These are phyloP conservation scores for Bryconaethiops microstoma DNA, from an alignment of 2,797 vertebrate genomes.

Conservation along the genomic window DNA sequence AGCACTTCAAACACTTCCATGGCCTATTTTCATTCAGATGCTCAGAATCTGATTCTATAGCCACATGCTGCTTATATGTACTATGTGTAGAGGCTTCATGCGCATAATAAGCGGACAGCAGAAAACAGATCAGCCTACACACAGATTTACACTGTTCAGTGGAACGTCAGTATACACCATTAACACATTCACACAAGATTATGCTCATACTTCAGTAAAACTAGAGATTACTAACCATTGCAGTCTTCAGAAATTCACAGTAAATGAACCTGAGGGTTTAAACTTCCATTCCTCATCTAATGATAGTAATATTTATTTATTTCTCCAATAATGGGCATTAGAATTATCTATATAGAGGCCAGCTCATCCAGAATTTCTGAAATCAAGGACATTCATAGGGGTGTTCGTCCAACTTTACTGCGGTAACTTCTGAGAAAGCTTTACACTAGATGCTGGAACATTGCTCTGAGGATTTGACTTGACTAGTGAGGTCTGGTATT, in stretches of 20 bases:
- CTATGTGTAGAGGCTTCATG: not conserved
- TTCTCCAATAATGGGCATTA: too few relatives aligned
- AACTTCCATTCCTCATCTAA: not conserved
- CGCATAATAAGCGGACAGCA: slow-evolving; percentile 1
- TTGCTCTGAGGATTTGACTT: not conserved
- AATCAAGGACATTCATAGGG: not conserved
- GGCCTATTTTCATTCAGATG: slow-evolving; percentile 45
- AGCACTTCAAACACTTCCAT: slow-evolving; percentile 39
- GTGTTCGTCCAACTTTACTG: too few relatives aligned
- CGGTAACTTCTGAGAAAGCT: too few relatives aligned
- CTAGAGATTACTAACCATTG: not conserved
- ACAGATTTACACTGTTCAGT: not conserved
- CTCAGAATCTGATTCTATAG: slow-evolving; percentile 22
- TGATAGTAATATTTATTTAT: too few relatives aligned
- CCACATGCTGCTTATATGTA: slow-evolving; percentile 21
- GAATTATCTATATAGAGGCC: too few relatives aligned
- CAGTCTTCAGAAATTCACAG: too few relatives aligned
- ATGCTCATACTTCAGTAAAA: not conserved
- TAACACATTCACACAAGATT: not conserved
- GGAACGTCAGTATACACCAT: not conserved
- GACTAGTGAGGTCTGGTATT: too few relatives aligned
- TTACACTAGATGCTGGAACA: too few relatives aligned
- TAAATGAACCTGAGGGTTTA: not conserved
- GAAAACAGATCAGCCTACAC: slow-evolving; percentile 2
- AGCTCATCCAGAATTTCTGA: not conserved